Base-by-base conservation (phyloP, 1,140 invertebrate species). In the Macrocentrus cingulum region DNA sequence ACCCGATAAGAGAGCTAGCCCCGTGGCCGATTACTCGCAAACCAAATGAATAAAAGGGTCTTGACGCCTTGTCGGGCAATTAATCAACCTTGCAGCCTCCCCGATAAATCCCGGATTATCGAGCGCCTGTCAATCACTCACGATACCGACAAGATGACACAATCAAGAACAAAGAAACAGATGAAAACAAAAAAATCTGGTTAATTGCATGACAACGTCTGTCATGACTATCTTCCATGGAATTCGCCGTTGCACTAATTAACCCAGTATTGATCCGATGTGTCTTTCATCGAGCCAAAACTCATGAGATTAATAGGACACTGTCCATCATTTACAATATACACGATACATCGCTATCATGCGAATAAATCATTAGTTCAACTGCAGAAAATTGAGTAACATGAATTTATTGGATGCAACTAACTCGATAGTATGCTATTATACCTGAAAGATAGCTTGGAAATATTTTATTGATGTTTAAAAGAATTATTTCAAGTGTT, bases 11-110 rank as follows among this genome's bases (percentile, higher is more conserved):
- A 25, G 32, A 48, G 34, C 36, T 29, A 45, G 8, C 54, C 41
- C n/a, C n/a, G n/a, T n/a, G n/a, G n/a, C n/a, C n/a, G n/a, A 49
- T 49, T 49, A 56, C 46, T 56, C 32, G 32, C n/a, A 37, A 46
- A 48, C 45, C 29, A 56, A 39, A 56, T 48, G 34, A 56, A 56
- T 45, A 56, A 49, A 48, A 34, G 44, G 44, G n/a, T n/a, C n/a
- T n/a, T 2, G 4, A 1, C 29, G 44, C 39, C 45, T 19, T 48
- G 44, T 19, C n/a, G 44, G 49, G 44, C 54, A 56, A 56, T 56
- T 49, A 56, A 56, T 49, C 54, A 56, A 13, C 25, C 44, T 45
- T 20, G 29, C 37, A 25, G 19, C 44, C 13, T 23, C 19, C 29
- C 7, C 41, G 45, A 49, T 56, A 34, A 56, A 56, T 56, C 42